Conservation (phyloP, 2,113 vertebrate genomes). For the Amazona vittata region DNA sequence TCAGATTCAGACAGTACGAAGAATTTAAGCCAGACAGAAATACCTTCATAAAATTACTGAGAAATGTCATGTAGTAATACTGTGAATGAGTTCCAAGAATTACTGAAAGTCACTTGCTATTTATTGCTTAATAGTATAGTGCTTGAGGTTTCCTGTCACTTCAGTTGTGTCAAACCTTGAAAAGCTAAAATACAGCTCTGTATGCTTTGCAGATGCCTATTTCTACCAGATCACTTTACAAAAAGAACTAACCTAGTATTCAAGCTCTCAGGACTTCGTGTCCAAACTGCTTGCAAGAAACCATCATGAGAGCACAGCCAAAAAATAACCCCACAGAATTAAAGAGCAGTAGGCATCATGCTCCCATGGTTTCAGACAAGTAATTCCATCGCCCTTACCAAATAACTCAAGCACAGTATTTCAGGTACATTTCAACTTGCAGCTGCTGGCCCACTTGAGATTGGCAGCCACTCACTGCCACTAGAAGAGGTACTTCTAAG, state of each 20-base stretch:
- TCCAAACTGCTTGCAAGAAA: background rate
- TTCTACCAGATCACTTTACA: background rate
- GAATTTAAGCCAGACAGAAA: constrained; percentile 15
- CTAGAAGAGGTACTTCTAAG: background rate
- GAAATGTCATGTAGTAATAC: background rate
- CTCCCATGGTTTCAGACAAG: background rate
- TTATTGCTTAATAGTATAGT: constrained; percentile 41
- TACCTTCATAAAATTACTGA: constrained; percentile 19
- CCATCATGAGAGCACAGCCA: background rate
- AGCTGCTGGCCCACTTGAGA: background rate
- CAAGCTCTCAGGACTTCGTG: accelerated
- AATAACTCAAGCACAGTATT: background rate
- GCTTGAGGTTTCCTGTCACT: constrained; percentile 55
- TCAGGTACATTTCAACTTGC: background rate
- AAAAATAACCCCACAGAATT: background rate
- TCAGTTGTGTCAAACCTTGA: background rate
- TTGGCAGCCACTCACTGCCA: background rate
- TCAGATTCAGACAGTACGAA: background rate
- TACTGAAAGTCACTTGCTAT: constrained; percentile 47
- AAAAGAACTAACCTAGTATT: background rate
- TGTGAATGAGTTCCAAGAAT: constrained; percentile 34
- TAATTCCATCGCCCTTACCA: background rate
- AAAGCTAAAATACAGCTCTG: background rate
- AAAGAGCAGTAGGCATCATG: background rate
- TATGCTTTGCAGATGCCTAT: background rate